Evolutionary conservation across 2,888 invertebrate genomes (phyloP), one percentile per base, ranked within the genome.

Genomic region (Drosophila prostipennis): DNA sequence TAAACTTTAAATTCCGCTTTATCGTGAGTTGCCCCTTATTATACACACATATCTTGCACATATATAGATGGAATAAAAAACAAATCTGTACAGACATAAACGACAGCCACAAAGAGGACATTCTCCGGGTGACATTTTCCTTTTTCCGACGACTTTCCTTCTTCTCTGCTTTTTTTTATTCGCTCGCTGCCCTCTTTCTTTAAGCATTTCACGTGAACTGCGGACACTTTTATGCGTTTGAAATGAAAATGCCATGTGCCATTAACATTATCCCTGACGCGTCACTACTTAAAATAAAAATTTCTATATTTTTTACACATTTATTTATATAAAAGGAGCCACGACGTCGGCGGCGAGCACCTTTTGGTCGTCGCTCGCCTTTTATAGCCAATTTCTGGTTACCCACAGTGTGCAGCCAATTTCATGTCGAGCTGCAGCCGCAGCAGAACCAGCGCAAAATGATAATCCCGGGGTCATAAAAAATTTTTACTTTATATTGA

Each of bases 221-320:
- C 61, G 84, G 79, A 74, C 77, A 87, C 72, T 84, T 87, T 84
- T 84, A 85, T 87, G 88, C 80, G 83, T 82, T 84, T 80, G 75
- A 82, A 82, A 85, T 87, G 83, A 84, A 87, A 87, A 87, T 82
- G 80, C 83, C 85, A 81, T 81, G 87, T 87, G 82, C 83, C 88
- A 87, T 88, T 85, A 85, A 86, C 85, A 88, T 85, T 85, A 89
- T 89, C 85, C 87, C 79, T 82, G 87, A 82, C 85, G 85, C 80
- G 83, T 84, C 89, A 75, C 88, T 82, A 82, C 85, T 85, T 83
- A 89, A 78, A 88, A 83, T 88, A 87, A 86, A 87, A 82, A 78
- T 79, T 84, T 88, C 89, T 84, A 80, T 80, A 74, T 82, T 78
- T 80, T 82, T 82, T 78, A 77, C 76, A 80, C 70, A 77, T 78